These are phyloP conservation scores for Penaeus vannamei DNA, from an alignment of 1,140 invertebrate genomes.

Conservation along the genomic window DNA sequence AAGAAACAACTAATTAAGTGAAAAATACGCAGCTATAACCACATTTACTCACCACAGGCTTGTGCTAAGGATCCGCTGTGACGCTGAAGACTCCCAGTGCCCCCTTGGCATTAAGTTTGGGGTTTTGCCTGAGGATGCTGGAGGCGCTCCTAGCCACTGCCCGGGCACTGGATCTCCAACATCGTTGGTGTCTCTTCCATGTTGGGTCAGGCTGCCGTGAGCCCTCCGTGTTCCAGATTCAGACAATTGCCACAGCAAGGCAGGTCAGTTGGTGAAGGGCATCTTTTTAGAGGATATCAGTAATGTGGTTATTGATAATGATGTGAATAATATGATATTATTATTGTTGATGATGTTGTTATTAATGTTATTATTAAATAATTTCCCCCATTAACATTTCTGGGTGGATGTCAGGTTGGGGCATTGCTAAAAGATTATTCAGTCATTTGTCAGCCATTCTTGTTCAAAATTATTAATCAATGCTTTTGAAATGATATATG, in stretches of 20 bases:
- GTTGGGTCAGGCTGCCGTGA: slow-evolving; percentile 90
- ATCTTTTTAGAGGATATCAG: too few species aligned
- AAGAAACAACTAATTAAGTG: background rate
- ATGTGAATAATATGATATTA: too few species aligned
- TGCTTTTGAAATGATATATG: too few species aligned
- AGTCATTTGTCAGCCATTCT: too few species aligned
- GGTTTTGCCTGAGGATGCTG: slow-evolving; percentile 87
- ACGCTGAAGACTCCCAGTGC: slow-evolving; percentile 89
- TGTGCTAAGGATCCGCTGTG: slow-evolving; percentile 92
- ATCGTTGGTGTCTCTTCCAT: slow-evolving; percentile 89
- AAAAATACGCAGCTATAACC: background rate
- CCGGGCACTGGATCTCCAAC: slow-evolving; percentile 78
- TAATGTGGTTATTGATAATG: too few species aligned
- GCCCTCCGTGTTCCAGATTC: slow-evolving; percentile 80
- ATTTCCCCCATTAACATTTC: too few species aligned
- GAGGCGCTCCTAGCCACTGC: slow-evolving; percentile 85
- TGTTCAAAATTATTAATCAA: too few species aligned
- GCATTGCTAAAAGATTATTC: too few species aligned
- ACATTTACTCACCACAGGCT: slow-evolving; percentile 76
- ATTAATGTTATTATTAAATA: too few species aligned
- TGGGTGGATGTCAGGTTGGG: too few species aligned
- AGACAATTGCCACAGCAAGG: slow-evolving; percentile 79
- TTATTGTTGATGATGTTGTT: too few species aligned
- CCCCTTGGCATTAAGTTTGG: slow-evolving; percentile 97
- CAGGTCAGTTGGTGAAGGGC: background rate